phyloP scores from a whole-genome alignment of 2,797 vertebrate genomes.

The Takifugu ocellatus region DNA sequence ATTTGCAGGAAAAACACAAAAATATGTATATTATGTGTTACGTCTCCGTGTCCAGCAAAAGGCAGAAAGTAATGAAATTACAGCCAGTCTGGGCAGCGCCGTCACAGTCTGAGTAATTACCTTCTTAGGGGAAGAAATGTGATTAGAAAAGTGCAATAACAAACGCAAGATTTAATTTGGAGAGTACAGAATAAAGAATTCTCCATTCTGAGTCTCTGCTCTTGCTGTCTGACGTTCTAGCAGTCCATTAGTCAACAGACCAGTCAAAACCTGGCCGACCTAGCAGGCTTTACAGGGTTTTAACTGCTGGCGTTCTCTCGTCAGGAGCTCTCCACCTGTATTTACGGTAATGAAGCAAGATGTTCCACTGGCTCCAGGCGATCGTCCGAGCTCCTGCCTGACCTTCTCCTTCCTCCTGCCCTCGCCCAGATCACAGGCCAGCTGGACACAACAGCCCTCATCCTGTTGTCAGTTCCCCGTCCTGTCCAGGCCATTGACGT shows the following conservation, averaged over 20 bases:
- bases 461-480: slow-evolving; percentile 43
- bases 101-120: slow-evolving; percentile 57
- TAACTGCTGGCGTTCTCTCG: no score
- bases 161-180: slow-evolving; percentile 55
- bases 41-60: slow-evolving; percentile 22
- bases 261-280: background rate
- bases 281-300: background rate
- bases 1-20: background rate
- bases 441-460: slow-evolving; percentile 33
- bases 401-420: slow-evolving; percentile 43
- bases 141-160: slow-evolving; percentile 57
- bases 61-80: slow-evolving; percentile 53
- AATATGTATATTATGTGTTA: background rate
- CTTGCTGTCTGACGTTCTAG: background rate
- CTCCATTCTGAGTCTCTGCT: slow-evolving; percentile 18
- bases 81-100: slow-evolving; percentile 36
- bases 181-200: slow-evolving; percentile 40
- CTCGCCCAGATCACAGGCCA: slow-evolving; percentile 39
- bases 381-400: slow-evolving; percentile 6
- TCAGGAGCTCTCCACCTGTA: no score
- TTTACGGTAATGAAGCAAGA: no score
- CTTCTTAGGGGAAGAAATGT: slow-evolving; percentile 55
- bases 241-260: no score
- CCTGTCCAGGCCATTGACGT: slow-evolving; percentile 24
- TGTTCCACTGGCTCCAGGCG: slow-evolving; percentile 15